phyloP scores from a whole-genome alignment of 2,113 vertebrate species.

The Conger conger region DNA sequence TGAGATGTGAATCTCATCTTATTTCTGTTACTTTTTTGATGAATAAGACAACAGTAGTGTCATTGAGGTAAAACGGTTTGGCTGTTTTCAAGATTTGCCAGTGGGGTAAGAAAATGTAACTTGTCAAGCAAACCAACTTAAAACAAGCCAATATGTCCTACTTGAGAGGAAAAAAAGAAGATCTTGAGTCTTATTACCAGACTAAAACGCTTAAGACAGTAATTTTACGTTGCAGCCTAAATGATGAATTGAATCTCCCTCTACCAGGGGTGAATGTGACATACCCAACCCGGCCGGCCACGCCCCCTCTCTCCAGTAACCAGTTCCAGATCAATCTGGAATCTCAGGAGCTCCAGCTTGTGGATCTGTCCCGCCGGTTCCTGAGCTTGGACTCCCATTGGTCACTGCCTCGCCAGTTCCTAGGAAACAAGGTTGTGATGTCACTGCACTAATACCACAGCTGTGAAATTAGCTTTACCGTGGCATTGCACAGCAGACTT shows the following conservation, averaged over 20 bases:
- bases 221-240: too few relatives aligned
- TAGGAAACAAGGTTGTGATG: conserved; percentile 84
- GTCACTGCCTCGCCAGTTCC: conserved; percentile 80
- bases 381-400: conserved; percentile 84
- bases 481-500: not conserved
- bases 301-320: conserved; percentile 80
- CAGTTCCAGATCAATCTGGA: conserved; percentile 80
- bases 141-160: too few relatives aligned
- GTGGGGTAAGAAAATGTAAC: too few relatives aligned
- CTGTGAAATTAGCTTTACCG: not conserved
- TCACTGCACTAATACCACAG: not conserved
- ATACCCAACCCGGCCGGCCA: conserved; percentile 65
- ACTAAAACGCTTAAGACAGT: too few relatives aligned
- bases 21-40: too few relatives aligned
- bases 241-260: not conserved
- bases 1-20: too few relatives aligned
- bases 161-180: too few relatives aligned
- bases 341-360: conserved; percentile 84
- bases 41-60: too few relatives aligned
- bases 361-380: conserved; percentile 92
- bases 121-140: too few relatives aligned
- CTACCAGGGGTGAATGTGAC: conserved; percentile 85
- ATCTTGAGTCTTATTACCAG: too few relatives aligned
- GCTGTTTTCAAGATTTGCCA: too few relatives aligned
- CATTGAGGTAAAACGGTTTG: too few relatives aligned